Base-by-base conservation (phyloP, 2,113 vertebrate species). In the Jaculus jaculus region DNA sequence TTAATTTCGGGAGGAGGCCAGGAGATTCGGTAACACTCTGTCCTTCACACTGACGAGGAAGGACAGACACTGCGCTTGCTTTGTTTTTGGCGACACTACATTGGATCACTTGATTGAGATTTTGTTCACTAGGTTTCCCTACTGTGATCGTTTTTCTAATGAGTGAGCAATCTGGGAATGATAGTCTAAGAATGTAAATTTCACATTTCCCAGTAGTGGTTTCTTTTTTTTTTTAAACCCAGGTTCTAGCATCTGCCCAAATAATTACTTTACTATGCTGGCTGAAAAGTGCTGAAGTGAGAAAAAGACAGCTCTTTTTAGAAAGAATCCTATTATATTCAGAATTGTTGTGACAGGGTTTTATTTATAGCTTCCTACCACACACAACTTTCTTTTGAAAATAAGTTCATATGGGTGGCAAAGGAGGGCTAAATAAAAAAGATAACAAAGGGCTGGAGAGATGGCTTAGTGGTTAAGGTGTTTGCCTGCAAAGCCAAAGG, bases 251-350 rank as follows among this genome's bases (percentile, higher is more conserved):
- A 51, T 78, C 23, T 78, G 63, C 13, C 20, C 42, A 72, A 16
- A 32, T 47, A 71, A 66, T 69, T 90, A 9, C 12, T 72, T 93
- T 60, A 60, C 42, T 65, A 21, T 60, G 26, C 21, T 84, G 73
- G 18, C 7, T 63, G 17, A n/a, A 79, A 88, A 92, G 65, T 60
- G 60, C 20, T 72, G 21, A 81, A 95, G 78, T 60, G 30, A 93
- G 65, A 80, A 95, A 73, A 86, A n/a, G 21, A 77, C 61, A 80
- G 66, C 51, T 28, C 51, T 82, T 80, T 90, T 24, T 47, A 79
- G 74, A 85, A 91, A 82, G 58, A 89, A 72, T 61, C 30, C 54
- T 42, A 34, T 58, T 77, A 63, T 23, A 81, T 88, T 5, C 21
- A 78, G 92, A 69, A 7, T 60, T 60, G 16, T 66, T 74, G 17